Evolutionary conservation across 2,888 invertebrate species (phyloP), one percentile per base, ranked within the genome.

Genomic region (Zhengitettix transpicula): DNA sequence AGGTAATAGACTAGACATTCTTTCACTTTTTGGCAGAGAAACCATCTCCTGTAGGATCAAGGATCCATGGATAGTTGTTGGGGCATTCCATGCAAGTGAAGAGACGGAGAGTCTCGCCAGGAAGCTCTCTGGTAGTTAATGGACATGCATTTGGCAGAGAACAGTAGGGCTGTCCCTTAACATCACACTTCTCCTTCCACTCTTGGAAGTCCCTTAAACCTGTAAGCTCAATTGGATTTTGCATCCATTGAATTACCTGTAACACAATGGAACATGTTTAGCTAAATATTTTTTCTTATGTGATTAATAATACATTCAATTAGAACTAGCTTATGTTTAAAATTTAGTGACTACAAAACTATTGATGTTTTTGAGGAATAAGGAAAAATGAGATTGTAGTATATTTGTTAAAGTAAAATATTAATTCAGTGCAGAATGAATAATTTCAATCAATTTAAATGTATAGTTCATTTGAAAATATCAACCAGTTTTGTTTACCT

Each of bases 51-150:
- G 93, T 93, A 65, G 93, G 93, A 76, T 94, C 93, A 69, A 92
- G 78, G 70, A 94, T 85, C 93, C 93, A 94, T 60, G 94, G 94
- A 71, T 94, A 94, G 75, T 93, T 91, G 72, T 92, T 89, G 63
- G 94, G 94, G 73, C 94, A 94, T 74, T 94, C 93, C 88, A 93
- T 90, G 75, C 94, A 94, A 60, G 94, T 94, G 78, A 93, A 93
- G 61, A 94, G 81, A 72, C 93, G 86, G 56, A 93, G 81, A 56
- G 90, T 92, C 75, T 94, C 93, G 64, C 93, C 93, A 42, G 93
- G 93, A 66, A 94, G 76, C 75, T 94, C 94, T 69, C 92, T 79
- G 62, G 93, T 93, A 55, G 85, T 91, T 67, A 93, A 75, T 14
- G 92, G 88, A 72, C 94, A 94, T 59, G 92, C 87, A 70, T 94